A percentile compares a stretch with the other conserved stretches of the same genome.
phyloP scores from a whole-genome alignment of 2,797 vertebrate species.

The Valencia hispanica region DNA sequence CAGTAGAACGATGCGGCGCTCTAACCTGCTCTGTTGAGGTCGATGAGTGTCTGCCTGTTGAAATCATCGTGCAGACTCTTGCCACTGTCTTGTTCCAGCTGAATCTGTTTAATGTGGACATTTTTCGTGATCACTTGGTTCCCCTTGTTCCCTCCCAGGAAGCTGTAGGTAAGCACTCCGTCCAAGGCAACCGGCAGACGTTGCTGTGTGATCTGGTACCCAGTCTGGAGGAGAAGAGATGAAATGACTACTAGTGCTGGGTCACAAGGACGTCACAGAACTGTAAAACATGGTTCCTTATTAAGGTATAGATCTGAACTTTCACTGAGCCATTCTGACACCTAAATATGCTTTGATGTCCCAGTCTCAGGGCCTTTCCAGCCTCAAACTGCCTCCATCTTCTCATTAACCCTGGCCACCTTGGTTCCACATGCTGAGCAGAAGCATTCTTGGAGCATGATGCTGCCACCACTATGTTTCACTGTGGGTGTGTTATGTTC shows the following conservation, averaged over 20 bases:
- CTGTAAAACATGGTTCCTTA: background rate
- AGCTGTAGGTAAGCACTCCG: constrained; percentile 85
- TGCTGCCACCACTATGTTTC: too few relatives aligned
- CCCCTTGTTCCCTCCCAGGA: constrained; percentile 77
- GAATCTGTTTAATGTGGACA: constrained; percentile 92
- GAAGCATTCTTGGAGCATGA: too few relatives aligned
- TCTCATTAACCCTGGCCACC: too few relatives aligned
- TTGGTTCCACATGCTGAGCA: too few relatives aligned
- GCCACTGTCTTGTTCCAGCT: constrained; percentile 98
- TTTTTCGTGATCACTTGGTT: constrained; percentile 83
- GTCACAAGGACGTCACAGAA: background rate
- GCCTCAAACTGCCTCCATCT: background rate
- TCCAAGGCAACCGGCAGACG: constrained; percentile 90
- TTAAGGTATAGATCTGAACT: background rate
- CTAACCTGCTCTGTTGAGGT: constrained; percentile 90
- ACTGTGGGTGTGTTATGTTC: too few relatives aligned
- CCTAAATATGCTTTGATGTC: background rate
- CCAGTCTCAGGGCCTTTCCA: background rate
- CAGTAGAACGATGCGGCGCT: background rate
- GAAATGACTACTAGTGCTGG: background rate
- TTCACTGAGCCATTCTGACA: background rate
- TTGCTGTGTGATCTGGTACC: constrained; percentile 98
- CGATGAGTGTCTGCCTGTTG: constrained; percentile 89
- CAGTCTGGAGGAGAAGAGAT: constrained; percentile 80
- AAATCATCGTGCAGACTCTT: constrained; percentile 94